Conservation (phyloP, 1,140 invertebrate genomes). For the Lordiphosa stackelbergi region DNA sequence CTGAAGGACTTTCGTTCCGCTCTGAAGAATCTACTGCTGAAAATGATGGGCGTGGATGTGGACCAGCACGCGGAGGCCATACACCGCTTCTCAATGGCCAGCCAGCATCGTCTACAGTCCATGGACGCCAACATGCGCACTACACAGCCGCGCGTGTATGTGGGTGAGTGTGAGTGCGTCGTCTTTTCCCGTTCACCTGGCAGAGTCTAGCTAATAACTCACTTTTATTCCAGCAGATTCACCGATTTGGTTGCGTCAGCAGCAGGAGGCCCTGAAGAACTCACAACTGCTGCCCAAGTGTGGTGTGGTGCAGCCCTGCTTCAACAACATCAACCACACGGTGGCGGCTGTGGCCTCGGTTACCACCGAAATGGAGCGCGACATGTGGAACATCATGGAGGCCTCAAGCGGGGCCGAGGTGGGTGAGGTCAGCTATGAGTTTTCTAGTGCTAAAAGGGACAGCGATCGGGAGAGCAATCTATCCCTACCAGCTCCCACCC, state of each 20-base stretch:
- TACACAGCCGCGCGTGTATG: slow-evolving; percentile 74
- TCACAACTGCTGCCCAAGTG: slow-evolving; percentile 60
- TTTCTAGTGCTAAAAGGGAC: slow-evolving; percentile 50
- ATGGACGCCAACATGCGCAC: slow-evolving; percentile 70
- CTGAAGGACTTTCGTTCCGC: slow-evolving; percentile 90
- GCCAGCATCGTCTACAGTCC: slow-evolving; percentile 72
- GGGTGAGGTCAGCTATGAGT: slow-evolving; percentile 68
- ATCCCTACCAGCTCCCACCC: slow-evolving; percentile 19
- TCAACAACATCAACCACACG: slow-evolving; percentile 75
- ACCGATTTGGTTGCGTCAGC: slow-evolving; percentile 71
- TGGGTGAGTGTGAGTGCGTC: slow-evolving; percentile 71
- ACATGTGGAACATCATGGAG: slow-evolving; percentile 78
- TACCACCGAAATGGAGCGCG: slow-evolving; percentile 70
- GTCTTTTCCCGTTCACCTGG: slow-evolving; percentile 14
- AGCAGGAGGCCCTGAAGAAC: slow-evolving; percentile 69
- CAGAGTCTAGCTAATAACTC: slow-evolving; percentile 18
- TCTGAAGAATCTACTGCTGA: slow-evolving; percentile 82
- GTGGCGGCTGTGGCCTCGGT: slow-evolving; percentile 74
- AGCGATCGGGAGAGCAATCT: slow-evolving; percentile 49
- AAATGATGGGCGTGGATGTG: slow-evolving; percentile 78
- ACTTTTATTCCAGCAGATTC: slow-evolving; percentile 45
- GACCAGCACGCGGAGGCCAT: slow-evolving; percentile 69
- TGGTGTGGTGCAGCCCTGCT: slow-evolving; percentile 62
- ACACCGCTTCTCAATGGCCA: slow-evolving; percentile 76
- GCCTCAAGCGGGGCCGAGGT: slow-evolving; percentile 70